Percentiles rank a stretch among this genome's conserved stretches.
Evolutionary conservation across 2,113 vertebrate genomes (phyloP).

Genomic region (Marmota monax): DNA sequence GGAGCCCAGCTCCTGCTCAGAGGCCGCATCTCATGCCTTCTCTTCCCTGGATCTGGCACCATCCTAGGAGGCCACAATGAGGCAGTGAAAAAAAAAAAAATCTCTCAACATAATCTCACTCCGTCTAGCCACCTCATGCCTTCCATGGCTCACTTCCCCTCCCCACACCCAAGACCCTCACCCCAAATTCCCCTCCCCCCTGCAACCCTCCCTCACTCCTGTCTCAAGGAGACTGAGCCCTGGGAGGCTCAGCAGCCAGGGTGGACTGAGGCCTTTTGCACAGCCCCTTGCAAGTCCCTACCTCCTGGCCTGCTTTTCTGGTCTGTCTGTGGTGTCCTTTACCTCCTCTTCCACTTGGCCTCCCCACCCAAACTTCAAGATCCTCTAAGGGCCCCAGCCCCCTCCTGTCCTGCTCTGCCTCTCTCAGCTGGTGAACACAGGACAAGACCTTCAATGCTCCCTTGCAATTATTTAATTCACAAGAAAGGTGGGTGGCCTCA

Average conservation of each 20-base stretch:
- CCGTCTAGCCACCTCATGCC: background rate
- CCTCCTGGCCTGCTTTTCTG: background rate
- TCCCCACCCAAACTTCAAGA: background rate
- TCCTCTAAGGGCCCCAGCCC: background rate
- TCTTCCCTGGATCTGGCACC: background rate
- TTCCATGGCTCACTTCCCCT: background rate
- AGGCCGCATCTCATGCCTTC: background rate
- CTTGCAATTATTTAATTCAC: background rate
- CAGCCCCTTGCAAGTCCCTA: background rate
- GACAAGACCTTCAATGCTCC: background rate
- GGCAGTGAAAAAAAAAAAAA: background rate
- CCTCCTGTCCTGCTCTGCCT: background rate
- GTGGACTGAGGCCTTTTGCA: background rate
- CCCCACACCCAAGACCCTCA: background rate
- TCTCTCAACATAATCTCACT: background rate
- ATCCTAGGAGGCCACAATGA: background rate
- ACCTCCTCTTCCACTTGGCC: background rate
- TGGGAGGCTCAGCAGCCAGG: background rate
- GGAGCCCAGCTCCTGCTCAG: background rate
- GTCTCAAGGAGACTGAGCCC: background rate
- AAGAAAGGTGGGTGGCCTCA: background rate
- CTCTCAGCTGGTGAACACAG: background rate
- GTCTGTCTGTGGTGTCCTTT: background rate
- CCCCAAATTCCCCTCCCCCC: background rate
- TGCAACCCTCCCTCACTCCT: background rate